Base-by-base conservation (phyloP, 2,797 vertebrate genomes). In the Sebastes alutus region DNA sequence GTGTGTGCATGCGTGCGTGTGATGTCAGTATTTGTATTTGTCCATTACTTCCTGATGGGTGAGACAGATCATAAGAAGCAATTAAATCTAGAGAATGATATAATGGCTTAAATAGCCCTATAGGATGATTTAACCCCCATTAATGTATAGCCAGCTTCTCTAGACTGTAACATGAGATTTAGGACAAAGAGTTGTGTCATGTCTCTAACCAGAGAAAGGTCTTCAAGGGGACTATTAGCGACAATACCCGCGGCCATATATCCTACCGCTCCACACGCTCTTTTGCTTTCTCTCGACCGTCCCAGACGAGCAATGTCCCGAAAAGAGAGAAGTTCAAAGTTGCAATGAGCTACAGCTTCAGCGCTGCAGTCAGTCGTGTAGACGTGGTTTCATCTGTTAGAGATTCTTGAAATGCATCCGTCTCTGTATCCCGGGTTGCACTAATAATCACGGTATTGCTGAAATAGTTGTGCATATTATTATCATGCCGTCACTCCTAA, bases 171-270 rank as follows among this genome's bases (percentile, higher is more conserved):
- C 65, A 23, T 32, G 71, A 90, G 83, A 84, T 42, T 83, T 22
- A 54, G 73, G 69, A 81, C 73, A 75, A 84, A 80, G 75, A 77
- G 38, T 72, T 72, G 60, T 70, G 74, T 84, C 72, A 35, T 81
- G 72, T 87, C 77, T 88, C 63, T 42, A 80, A 62, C 66, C 52
- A 60, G 35, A 78, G 66, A 87, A 74, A 74, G 52, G 64, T 82
- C 87, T 84, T 87, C 72, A 62, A 74, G 73, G 78, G 63, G 67
- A 81, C 83, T 87, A 86, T 92, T 90, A 89, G 69, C 10, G 63
- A 84, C 82, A 88, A 85, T 87, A 83, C 59, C 70, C 14, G 3
- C 5, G 7, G 61, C 62, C 72, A 32, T 88, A 85, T 88, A 89
- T 90, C 65, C 77, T 58, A 7, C 35, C 1, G 29, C 59, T 73